phyloP scores from a whole-genome alignment of 2,113 vertebrate genomes.

The Gambusia affinis region DNA sequence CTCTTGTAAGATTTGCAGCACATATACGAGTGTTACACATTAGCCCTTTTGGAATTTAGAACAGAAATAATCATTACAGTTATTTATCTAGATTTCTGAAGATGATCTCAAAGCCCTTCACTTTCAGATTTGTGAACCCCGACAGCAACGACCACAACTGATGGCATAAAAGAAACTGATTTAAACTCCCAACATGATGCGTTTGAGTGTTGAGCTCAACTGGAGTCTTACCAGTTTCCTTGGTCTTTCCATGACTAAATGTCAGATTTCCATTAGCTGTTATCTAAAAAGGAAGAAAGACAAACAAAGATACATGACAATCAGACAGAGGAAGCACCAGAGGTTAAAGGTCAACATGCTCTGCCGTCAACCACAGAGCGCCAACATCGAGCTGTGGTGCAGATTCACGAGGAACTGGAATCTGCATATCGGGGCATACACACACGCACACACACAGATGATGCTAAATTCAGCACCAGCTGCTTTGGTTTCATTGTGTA shows the following conservation, averaged over 20 bases:
- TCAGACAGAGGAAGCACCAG: constrained; percentile 4
- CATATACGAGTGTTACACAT: neutral
- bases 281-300: constrained; percentile 54
- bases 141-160: no score
- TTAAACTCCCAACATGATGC: neutral
- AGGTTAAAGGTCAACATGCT: constrained; percentile 12
- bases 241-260: constrained; percentile 50
- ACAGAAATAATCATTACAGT: neutral
- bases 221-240: constrained; percentile 70
- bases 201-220: neutral
- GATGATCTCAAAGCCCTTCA: neutral
- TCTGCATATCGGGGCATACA: neutral
- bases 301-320: constrained; percentile 29
- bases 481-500: constrained; percentile 66
- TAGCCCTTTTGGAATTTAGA: neutral
- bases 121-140: neutral
- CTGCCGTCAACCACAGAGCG: constrained; percentile 12
- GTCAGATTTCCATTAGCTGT: constrained; percentile 25
- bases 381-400: neutral
- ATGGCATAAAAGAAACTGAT: neutral
- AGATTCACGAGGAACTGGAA: constrained; percentile 25
- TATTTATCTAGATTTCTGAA: neutral
- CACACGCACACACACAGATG: neutral
- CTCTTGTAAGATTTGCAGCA: neutral
- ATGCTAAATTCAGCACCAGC: constrained; percentile 26